Conservation (phyloP, 1,140 invertebrate species). For the Caenorhabditis briggsae region DNA sequence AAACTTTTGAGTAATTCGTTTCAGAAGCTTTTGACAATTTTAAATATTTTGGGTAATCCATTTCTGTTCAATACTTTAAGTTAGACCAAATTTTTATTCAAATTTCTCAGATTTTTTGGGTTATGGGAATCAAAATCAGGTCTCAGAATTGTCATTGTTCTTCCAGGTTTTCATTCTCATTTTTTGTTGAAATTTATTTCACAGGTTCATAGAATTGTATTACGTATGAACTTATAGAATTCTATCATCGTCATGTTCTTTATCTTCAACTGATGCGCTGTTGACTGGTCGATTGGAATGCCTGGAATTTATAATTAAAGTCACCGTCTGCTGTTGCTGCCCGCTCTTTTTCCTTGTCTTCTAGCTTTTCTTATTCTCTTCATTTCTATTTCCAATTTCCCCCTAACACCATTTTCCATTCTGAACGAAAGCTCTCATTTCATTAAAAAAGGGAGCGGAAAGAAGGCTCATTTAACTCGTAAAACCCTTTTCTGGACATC, state of each 20-base stretch:
- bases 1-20: too few relatives aligned
- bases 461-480: slow-evolving; percentile 7
- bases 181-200: too few relatives aligned
- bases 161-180: too few relatives aligned
- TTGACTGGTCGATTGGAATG: background rate
- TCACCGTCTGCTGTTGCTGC: background rate
- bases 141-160: too few relatives aligned
- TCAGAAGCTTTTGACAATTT: too few relatives aligned
- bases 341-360: background rate
- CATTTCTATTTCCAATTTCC: slow-evolving; percentile 1
- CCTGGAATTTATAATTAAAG: slow-evolving; percentile 32
- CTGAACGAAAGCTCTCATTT: background rate
- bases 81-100: too few relatives aligned
- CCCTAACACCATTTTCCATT: background rate
- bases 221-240: background rate
- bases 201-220: too few relatives aligned
- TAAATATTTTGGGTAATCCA: too few relatives aligned
- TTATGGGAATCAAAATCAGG: too few relatives aligned
- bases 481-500: background rate
- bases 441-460: background rate
- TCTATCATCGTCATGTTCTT: background rate
- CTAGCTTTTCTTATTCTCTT: background rate
- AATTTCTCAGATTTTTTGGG: too few relatives aligned
- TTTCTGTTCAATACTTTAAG: too few relatives aligned
- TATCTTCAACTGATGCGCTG: background rate